Evolutionary conservation across 2,797 vertebrate species (phyloP).

Genomic region (Ptychobarbus kaznakovi): DNA sequence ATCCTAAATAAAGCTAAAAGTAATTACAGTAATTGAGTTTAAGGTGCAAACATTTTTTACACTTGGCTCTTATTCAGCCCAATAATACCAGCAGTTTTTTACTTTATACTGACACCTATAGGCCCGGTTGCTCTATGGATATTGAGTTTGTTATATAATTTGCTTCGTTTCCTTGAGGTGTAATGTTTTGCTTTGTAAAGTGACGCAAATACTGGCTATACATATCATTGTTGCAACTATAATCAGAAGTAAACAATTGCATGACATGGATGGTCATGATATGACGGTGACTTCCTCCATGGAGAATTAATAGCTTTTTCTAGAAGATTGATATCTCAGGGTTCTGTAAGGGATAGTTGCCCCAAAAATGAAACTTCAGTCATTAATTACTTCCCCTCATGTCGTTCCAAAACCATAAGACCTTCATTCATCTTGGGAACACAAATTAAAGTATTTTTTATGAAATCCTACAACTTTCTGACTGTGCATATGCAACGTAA

Average conservation of each 20-base stretch:
- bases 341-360: neutral
- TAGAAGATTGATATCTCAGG: neutral
- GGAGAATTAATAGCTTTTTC: slow-evolving; percentile 1
- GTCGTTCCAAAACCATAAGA: neutral
- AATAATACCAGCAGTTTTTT: neutral
- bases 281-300: neutral
- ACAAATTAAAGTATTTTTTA: neutral
- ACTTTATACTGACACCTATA: neutral
- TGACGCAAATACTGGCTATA: neutral
- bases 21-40: neutral
- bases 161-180: neutral
- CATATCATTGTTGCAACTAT: neutral
- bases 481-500: neutral
- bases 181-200: neutral
- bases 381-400: neutral
- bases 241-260: neutral
- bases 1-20: neutral
- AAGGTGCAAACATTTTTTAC: neutral
- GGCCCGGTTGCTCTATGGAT: neutral
- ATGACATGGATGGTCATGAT: neutral
- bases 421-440: neutral
- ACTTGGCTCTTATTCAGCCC: neutral
- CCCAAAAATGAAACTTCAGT: too few species aligned
- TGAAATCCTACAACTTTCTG: neutral
- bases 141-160: neutral